Conservation (phyloP, 2,888 invertebrate genomes). For the Hirtodrosophila duncani region DNA sequence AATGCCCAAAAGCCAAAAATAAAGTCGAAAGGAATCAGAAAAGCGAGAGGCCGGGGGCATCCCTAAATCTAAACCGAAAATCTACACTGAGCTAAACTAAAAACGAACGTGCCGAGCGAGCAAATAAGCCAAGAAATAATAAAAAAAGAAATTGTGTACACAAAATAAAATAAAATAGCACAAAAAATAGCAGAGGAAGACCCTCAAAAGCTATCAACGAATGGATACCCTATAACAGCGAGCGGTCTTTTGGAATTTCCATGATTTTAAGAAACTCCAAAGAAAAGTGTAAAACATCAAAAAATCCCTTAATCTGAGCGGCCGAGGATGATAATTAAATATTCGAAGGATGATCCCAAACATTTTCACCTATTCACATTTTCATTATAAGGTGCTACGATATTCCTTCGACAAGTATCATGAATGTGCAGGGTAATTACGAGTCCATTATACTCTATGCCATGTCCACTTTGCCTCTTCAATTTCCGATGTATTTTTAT, state of each 20-base stretch:
- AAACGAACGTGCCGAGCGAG: slow-evolving; percentile 61
- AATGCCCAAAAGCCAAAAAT: slow-evolving; percentile 62
- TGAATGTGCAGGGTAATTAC: background rate
- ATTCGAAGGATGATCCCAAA: too few relatives aligned
- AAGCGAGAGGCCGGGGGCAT: background rate
- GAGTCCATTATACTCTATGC: background rate
- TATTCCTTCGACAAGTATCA: too few relatives aligned
- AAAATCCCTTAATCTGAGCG: too few relatives aligned
- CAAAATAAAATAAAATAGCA: slow-evolving; percentile 35
- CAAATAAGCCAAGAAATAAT: slow-evolving; percentile 48
- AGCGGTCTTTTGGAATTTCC: too few relatives aligned
- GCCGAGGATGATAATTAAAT: too few relatives aligned
- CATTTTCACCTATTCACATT: too few relatives aligned
- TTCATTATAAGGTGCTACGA: too few relatives aligned
- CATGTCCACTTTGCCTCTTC: slow-evolving; percentile 6
- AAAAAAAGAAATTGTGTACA: slow-evolving; percentile 23
- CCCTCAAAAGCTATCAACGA: too few relatives aligned
- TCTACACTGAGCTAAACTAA: slow-evolving; percentile 43
- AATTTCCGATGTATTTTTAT: slow-evolving; percentile 24
- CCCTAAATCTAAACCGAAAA: slow-evolving; percentile 19
- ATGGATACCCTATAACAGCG: too few relatives aligned
- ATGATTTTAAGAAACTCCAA: too few relatives aligned
- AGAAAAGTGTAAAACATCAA: too few relatives aligned
- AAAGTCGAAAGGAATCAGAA: slow-evolving; percentile 23
- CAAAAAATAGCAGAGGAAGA: slow-evolving; percentile 25